Conservation (phyloP, 2,888 invertebrate genomes). For the Dolichopus griseipennis region DNA sequence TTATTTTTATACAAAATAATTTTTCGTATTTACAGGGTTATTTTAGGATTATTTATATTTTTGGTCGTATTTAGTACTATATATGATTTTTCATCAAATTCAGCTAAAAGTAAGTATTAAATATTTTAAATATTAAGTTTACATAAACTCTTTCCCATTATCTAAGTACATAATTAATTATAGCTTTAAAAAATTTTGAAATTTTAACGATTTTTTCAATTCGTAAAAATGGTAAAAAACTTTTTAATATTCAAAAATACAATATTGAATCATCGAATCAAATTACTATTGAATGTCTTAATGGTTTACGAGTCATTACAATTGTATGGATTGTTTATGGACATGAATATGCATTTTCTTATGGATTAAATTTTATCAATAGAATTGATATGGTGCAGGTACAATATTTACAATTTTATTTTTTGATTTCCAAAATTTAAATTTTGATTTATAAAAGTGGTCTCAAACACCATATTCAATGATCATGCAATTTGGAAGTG, state of each 20-base stretch:
- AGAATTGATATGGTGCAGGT: neutral
- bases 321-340: conserved; percentile 39
- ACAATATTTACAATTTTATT: neutral
- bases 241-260: conserved; percentile 16
- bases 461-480: conserved; percentile 18
- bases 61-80: neutral
- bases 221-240: conserved; percentile 16
- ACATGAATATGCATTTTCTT: conserved; percentile 26
- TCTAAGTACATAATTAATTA: too few species aligned
- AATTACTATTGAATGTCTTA: conserved; percentile 32
- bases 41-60: neutral
- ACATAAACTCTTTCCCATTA: too few species aligned
- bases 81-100: neutral
- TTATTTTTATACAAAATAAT: neutral
- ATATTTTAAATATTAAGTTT: too few species aligned
- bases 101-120: neutral
- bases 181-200: neutral
- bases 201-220: conserved; percentile 16
- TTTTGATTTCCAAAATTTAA: neutral
- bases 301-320: conserved; percentile 39
- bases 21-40: neutral
- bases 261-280: neutral
- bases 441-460: conserved; percentile 11
- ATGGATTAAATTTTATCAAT: conserved; percentile 8
- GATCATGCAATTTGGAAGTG: conserved; percentile 33